Percentiles rank a stretch among this genome's conserved stretches.
Conservation (phyloP, 2,888 invertebrate genomes). For the Resseliella maxima region DNA sequence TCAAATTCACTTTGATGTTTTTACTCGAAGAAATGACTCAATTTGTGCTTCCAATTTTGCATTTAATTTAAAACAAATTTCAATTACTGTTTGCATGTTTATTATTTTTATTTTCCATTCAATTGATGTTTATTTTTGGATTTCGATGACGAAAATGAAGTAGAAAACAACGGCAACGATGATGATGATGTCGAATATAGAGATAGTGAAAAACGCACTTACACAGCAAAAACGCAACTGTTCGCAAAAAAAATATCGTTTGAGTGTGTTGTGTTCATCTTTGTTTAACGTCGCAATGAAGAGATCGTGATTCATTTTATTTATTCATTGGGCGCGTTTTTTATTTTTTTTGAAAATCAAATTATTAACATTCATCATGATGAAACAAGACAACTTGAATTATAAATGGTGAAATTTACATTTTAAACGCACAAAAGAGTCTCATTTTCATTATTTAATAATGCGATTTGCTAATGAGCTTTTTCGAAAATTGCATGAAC, state of each 20-base stretch:
- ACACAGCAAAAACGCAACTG: neutral
- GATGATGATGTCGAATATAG: too few species aligned
- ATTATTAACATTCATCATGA: constrained; percentile 2
- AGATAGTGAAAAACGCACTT: neutral
- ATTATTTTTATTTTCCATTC: neutral
- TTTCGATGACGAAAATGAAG: neutral
- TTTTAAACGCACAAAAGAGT: neutral
- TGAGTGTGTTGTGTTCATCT: neutral
- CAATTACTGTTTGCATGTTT: constrained; percentile 23
- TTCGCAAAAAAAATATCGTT: neutral
- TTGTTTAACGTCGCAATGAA: neutral
- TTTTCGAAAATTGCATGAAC: neutral
- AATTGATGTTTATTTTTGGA: neutral
- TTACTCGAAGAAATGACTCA: neutral
- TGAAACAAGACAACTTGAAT: neutral
- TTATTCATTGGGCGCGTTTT: constrained; percentile 15
- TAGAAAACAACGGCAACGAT: too few species aligned
- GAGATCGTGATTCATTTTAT: neutral
- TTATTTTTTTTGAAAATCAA: neutral
- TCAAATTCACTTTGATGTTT: neutral
- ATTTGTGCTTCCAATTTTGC: neutral
- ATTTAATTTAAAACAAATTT: constrained; percentile 5
- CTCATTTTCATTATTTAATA: constrained; percentile 5
- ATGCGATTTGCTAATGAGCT: constrained; percentile 42
- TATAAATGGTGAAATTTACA: constrained; percentile 28